Evolutionary conservation across 2,888 invertebrate species (phyloP).

Genomic region (Himalopsyche japonica): DNA sequence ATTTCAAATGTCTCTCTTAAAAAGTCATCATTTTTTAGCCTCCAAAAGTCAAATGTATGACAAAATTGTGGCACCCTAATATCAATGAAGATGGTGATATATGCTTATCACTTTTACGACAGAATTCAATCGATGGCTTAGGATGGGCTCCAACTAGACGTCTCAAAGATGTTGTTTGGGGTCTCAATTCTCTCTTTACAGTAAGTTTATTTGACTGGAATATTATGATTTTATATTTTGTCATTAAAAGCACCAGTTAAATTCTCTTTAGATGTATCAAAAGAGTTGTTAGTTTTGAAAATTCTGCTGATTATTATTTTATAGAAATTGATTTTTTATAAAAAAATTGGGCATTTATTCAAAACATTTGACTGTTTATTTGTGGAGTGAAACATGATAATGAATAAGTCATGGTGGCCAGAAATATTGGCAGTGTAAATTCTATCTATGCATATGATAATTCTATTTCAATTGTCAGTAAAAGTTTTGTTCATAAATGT

Average conservation of each 20-base stretch:
- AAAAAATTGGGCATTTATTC: too few relatives aligned
- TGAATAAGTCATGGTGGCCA: too few relatives aligned
- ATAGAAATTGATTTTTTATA: too few relatives aligned
- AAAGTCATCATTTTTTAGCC: slow-evolving; percentile 65
- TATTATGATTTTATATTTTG: not conserved
- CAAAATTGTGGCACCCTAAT: slow-evolving; percentile 96
- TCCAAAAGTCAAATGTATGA: slow-evolving; percentile 86
- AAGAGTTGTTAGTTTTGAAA: too few relatives aligned
- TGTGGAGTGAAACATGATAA: too few relatives aligned
- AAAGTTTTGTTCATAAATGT: too few relatives aligned
- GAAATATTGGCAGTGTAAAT: too few relatives aligned
- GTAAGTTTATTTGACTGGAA: slow-evolving; percentile 58
- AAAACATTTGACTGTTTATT: too few relatives aligned
- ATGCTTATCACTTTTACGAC: slow-evolving; percentile 85
- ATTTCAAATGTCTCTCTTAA: not conserved
- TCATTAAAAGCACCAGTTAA: not conserved
- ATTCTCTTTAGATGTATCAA: too few relatives aligned
- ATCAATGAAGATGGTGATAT: slow-evolving; percentile 92
- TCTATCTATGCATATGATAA: too few relatives aligned
- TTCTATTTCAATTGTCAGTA: too few relatives aligned
- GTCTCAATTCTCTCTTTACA: slow-evolving; percentile 88
- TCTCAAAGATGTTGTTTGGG: slow-evolving; percentile 93
- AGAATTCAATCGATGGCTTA: slow-evolving; percentile 89
- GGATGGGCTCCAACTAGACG: slow-evolving; percentile 94
- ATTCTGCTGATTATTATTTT: too few relatives aligned